phyloP scores from a whole-genome alignment of 2,797 vertebrate genomes.

The Neosilurus hyrtlii region DNA sequence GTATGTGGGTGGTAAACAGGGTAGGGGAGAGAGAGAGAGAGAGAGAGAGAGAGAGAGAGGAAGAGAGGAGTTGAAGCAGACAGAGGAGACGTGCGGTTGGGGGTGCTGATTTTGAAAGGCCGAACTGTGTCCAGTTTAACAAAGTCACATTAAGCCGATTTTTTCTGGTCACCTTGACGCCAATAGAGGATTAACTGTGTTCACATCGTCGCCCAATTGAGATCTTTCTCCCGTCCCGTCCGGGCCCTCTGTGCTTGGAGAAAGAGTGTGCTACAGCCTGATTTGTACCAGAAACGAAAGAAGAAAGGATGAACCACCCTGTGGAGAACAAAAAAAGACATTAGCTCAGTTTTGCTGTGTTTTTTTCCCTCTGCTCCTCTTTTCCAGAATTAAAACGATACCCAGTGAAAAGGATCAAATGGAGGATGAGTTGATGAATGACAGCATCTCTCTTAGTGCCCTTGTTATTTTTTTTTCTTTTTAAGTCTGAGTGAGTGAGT shows the following conservation, averaged over 20 bases:
- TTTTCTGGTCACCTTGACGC: conserved; percentile 81
- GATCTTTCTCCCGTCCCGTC: conserved; percentile 75
- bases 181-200: conserved; percentile 82
- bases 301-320: conserved; percentile 74
- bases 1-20: conserved; percentile 78
- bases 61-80: conserved; percentile 55
- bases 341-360: conserved; percentile 81
- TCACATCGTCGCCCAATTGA: conserved; percentile 80
- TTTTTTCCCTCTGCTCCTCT: conserved; percentile 59
- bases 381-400: conserved; percentile 64
- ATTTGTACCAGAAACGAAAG: conserved; percentile 75
- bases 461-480: neutral
- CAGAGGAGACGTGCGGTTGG: conserved; percentile 39
- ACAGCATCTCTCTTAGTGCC: conserved; percentile 45
- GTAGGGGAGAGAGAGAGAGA: conserved; percentile 57
- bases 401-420: conserved; percentile 71
- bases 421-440: conserved; percentile 67
- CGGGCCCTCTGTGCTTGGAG: conserved; percentile 69
- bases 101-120: conserved; percentile 63
- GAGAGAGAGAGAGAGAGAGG: conserved; percentile 22
- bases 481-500: conserved; percentile 31
- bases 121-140: conserved; percentile 79
- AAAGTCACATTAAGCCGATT: conserved; percentile 79
- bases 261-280: conserved; percentile 74
- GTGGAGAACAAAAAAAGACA: conserved; percentile 76